Base-by-base conservation (phyloP, 2,888 invertebrate genomes). In the Lordiphosa fenestrarum region DNA sequence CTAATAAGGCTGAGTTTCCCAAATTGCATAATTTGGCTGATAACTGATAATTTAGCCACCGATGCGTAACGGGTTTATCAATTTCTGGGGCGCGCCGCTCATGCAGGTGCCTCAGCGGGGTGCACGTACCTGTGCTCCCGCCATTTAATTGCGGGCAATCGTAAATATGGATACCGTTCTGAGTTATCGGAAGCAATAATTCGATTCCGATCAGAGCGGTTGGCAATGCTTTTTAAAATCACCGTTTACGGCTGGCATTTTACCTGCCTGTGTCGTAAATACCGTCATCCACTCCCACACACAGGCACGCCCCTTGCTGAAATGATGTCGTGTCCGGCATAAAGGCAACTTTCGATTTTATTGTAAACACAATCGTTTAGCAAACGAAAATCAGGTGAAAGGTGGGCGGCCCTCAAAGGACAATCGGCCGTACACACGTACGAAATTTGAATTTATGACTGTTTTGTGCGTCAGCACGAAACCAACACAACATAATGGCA, bases 231-330 rank as follows among this genome's bases (percentile, higher is more conserved):
- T 69, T 68, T 69, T 73, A 66, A 76, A 76, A 73, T 71, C 76
- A 59, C 56, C 68, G 67, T 76, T 73, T 71, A 73, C 69, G 74
- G 62, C 55, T 50, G 61, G 57, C 42, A 54, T 54, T 69, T 30
- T 46, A 55, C 64, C 33, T 52, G 58, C 49, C 42, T 55, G 57
- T 62, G 64, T 73, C 73, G 71, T 76, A 76, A 76, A 76, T 76
- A 66, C 62, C 12, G 64, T 72, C 72, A 75, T 75, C 75, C 56
- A 69, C 37, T 12, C 37, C 40, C 19, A 49, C 46, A 30, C 46
- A 42, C 36, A 37, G 9, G 25, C 13, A 19, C 12, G 19, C 2
- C 40, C 36, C 39, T 36, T 55, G 37, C 44, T n/a, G 21, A 57
- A 33, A 48, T 57, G 53, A 50, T 49, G 54, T 42, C 64, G 48